A percentile compares a stretch with the other conserved stretches of the same genome.
phyloP scores from a whole-genome alignment of 2,797 vertebrate genomes.

The Lycodopsis pacificus region DNA sequence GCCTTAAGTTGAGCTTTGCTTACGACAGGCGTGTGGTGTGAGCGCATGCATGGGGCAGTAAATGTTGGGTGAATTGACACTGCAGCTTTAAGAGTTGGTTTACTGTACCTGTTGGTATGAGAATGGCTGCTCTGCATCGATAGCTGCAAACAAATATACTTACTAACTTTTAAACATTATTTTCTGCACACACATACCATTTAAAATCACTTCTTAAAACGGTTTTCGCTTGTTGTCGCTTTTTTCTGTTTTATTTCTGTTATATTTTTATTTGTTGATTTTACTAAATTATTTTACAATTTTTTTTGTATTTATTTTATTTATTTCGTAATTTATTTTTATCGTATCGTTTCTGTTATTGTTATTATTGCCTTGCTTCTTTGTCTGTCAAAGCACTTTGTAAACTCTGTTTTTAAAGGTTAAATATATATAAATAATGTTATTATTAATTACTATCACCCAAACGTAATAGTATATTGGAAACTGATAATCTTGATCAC shows the following conservation, averaged over 20 bases:
- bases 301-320: too few species aligned
- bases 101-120: not conserved
- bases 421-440: too few species aligned
- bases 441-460: not conserved
- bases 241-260: too few species aligned
- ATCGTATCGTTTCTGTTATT: too few species aligned
- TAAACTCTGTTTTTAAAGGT: too few species aligned
- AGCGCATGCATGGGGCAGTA: not conserved
- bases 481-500: not conserved
- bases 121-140: not conserved
- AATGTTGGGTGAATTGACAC: constrained; percentile 3
- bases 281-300: too few species aligned
- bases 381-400: too few species aligned
- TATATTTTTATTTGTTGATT: too few species aligned
- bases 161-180: not conserved
- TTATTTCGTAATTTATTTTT: too few species aligned
- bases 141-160: not conserved
- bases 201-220: too few species aligned
- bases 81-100: not conserved
- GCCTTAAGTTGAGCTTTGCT: constrained; percentile 6
- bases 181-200: not conserved
- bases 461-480: not conserved
- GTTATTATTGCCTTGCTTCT: too few species aligned
- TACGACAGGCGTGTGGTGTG: constrained; percentile 7
- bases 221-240: too few species aligned